Percentiles rank a stretch among this genome's conserved stretches.
phyloP scores from a whole-genome alignment of 1,140 invertebrate species.

The Drosophila albomicans region DNA sequence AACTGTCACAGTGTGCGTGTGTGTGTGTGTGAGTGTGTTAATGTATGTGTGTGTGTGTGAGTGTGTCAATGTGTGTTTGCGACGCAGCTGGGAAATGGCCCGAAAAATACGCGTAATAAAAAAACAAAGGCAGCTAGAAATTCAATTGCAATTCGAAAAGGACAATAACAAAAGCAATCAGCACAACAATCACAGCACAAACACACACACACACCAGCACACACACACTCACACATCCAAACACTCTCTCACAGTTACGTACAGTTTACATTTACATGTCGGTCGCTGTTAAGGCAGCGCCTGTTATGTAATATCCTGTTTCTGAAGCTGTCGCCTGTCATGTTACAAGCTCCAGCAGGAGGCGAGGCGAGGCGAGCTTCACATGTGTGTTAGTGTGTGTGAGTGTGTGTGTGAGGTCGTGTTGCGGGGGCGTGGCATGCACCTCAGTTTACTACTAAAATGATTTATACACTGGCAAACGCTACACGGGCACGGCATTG shows the following conservation, averaged over 20 bases:
- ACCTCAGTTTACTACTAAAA: conserved; percentile 63
- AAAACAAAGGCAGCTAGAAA: conserved; percentile 26
- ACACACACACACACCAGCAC: background rate
- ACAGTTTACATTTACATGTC: conserved; percentile 56
- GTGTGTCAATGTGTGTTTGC: conserved; percentile 17
- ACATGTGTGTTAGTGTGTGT: conserved; percentile 9
- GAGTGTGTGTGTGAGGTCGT: conserved; percentile 16
- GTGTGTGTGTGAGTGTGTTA: conserved; percentile 20
- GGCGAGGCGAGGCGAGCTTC: background rate
- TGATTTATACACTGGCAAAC: conserved; percentile 66
- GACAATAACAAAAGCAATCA: conserved; percentile 56
- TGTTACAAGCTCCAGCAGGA: conserved; percentile 64
- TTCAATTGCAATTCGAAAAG: conserved; percentile 33
- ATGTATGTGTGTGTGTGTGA: conserved; percentile 15
- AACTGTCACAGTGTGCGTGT: conserved; percentile 11
- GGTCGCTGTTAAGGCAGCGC: conserved; percentile 61
- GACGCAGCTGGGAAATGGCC: conserved; percentile 14
- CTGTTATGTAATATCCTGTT: conserved; percentile 82
- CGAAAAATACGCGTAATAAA: conserved; percentile 10
- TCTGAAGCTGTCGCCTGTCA: conserved; percentile 78
- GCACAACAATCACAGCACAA: conserved; percentile 50
- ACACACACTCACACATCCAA: conserved; percentile 22
- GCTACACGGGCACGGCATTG: conserved; percentile 75
- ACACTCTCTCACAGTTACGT: conserved; percentile 13
- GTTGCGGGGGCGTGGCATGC: conserved; percentile 68